Conservation (phyloP, 2,113 vertebrate species). For the Peucedramus taeniatus region DNA sequence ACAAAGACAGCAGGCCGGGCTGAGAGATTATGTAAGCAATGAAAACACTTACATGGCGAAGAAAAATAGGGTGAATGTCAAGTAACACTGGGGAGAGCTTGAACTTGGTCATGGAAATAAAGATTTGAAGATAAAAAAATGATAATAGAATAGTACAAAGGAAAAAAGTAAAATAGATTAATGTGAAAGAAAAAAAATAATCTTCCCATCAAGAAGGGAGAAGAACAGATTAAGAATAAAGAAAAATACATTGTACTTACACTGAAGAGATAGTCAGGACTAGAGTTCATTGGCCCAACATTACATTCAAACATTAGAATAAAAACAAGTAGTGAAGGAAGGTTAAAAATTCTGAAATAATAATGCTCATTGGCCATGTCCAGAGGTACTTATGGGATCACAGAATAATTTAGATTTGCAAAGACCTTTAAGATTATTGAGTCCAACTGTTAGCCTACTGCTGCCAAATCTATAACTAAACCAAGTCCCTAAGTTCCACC, state of each 20-base stretch:
- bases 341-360: neutral
- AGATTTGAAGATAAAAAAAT: neutral
- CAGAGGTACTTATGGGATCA: neutral
- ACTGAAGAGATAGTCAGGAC: neutral
- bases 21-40: neutral
- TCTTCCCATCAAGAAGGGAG: neutral
- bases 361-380: rapidly evolving
- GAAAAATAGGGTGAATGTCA: neutral
- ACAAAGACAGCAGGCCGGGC: neutral
- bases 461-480: neutral
- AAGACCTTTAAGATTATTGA: neutral
- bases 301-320: neutral
- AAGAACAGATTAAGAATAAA: neutral
- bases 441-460: neutral
- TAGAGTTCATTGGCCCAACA: neutral
- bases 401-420: neutral
- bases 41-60: neutral
- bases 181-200: neutral
- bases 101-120: neutral
- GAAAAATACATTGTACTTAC: neutral
- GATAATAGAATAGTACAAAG: neutral
- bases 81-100: neutral
- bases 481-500: neutral
- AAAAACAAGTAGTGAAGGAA: neutral
- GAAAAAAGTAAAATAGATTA: neutral